Evolutionary conservation across 1,140 invertebrate species (phyloP), one percentile per base, ranked within the genome.

Genomic region (Sinonovacula constricta): DNA sequence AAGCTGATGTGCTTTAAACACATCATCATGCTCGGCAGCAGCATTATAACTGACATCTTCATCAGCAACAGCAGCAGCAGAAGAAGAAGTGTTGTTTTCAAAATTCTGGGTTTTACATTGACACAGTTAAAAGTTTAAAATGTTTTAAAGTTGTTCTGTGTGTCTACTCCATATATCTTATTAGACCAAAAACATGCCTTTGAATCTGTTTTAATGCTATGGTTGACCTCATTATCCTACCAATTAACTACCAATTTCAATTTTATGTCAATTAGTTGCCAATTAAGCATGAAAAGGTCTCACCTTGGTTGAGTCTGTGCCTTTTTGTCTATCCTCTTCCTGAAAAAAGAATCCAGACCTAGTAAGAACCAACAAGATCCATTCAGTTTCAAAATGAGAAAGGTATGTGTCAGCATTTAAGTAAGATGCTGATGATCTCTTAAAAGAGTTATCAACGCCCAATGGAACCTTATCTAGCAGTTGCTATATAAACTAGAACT

Each of bases 301-400:
- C 24, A 59, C 57, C 57, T 59, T 59, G 3, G 31, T 30, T 22
- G 59, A 18, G 30, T 72, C 70, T 1, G 39, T 26, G 22, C 70
- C 59, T 33, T 72, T 72, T 24, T 62, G 70, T 24, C 24, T 26
- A 2, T 72, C 70, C 34, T 72, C 70, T 59, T 72, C 70, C 70
- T 72, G 53, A 71, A 71, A 71, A 18, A 7, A 34, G 39, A 53
- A n/a, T n/a, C n/a, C n/a, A n/a, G n/a, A n/a, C n/a, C n/a, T n/a
- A n/a, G n/a, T n/a, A n/a, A n/a, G n/a, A n/a, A n/a, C n/a, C n/a
- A n/a, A n/a, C n/a, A n/a, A n/a, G n/a, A n/a, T n/a, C n/a, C n/a
- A n/a, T n/a, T n/a, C n/a, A n/a, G n/a, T n/a, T n/a, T n/a, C n/a
- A n/a, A n/a, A n/a, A n/a, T n/a, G n/a, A n/a, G n/a, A n/a, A n/a